These are phyloP conservation scores for Dinocampus coccinellae DNA, from an alignment of 2,888 invertebrate species.

Conservation along the genomic window DNA sequence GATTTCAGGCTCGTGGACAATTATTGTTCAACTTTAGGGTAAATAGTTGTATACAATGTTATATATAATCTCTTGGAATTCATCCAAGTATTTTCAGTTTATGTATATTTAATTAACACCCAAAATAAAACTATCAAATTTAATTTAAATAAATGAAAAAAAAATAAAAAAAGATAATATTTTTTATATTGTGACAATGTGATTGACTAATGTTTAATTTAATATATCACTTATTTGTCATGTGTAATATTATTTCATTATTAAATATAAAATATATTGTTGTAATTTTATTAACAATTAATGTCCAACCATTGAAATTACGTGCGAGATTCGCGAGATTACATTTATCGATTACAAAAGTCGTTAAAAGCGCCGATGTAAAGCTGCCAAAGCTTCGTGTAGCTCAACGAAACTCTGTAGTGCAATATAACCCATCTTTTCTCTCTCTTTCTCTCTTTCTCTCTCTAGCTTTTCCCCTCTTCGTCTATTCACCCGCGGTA, in stretches of 20 bases:
- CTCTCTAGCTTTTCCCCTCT: background rate
- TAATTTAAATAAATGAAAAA: background rate
- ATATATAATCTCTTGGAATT: conserved; percentile 31
- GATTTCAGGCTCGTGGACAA: conserved; percentile 8
- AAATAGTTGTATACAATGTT: conserved; percentile 4
- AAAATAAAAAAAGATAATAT: background rate
- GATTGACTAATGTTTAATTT: too few species aligned
- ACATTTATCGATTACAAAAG: conserved; percentile 21
- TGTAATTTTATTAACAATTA: conserved; percentile 26
- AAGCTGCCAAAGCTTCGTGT: conserved; percentile 24
- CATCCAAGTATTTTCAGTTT: conserved; percentile 29
- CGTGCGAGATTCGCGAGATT: conserved; percentile 23
- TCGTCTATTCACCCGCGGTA: too few species aligned
- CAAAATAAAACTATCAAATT: background rate
- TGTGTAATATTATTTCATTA: too few species aligned
- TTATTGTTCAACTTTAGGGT: conserved; percentile 36
- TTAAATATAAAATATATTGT: background rate
- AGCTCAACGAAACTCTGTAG: conserved; percentile 10
- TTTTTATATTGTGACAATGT: too few species aligned
- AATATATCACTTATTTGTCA: too few species aligned
- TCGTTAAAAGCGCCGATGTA: conserved; percentile 32
- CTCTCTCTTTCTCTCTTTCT: background rate
- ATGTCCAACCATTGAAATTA: conserved; percentile 16
- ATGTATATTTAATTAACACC: background rate
- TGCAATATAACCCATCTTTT: background rate